Conservation (phyloP, 1,140 invertebrate genomes). For the Telenomus remus region DNA sequence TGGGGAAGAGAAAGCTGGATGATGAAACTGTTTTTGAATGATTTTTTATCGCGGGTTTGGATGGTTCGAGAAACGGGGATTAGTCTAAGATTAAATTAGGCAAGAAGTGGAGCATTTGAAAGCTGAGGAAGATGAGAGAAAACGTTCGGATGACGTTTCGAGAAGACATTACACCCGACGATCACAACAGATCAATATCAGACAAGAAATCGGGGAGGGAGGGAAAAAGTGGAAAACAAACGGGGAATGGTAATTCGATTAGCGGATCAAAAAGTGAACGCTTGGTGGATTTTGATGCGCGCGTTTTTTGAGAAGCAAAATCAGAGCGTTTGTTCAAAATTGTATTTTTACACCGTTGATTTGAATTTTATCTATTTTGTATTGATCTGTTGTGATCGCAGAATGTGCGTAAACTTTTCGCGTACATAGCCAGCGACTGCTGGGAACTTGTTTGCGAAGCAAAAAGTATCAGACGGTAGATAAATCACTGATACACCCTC, state of each 20-base stretch:
- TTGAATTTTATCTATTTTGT: constrained; percentile 56
- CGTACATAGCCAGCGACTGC: constrained; percentile 50
- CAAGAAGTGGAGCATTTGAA: background rate
- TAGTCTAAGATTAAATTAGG: too few relatives aligned
- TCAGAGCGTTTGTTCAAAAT: too few relatives aligned
- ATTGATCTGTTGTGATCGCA: constrained; percentile 57
- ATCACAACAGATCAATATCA: constrained; percentile 47
- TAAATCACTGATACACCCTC: constrained; percentile 53
- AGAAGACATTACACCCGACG: constrained; percentile 13
- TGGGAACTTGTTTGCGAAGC: constrained; percentile 54
- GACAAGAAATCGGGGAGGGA: constrained; percentile 5
- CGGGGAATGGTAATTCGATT: constrained; percentile 11
- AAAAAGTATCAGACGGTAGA: constrained; percentile 52
- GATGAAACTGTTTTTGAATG: too few relatives aligned
- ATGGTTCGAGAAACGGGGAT: too few relatives aligned
- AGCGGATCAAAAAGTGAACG: constrained; percentile 6
- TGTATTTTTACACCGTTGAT: constrained; percentile 43
- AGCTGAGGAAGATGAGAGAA: background rate
- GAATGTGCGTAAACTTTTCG: constrained; percentile 58
- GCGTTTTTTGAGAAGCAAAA: constrained; percentile 21
- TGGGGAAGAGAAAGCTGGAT: too few relatives aligned
- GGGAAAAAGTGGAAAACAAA: constrained; percentile 21
- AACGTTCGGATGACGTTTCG: constrained; percentile 16
- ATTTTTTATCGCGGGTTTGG: too few relatives aligned
- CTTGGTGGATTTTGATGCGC: background rate